A percentile compares a stretch with the other conserved stretches of the same genome.
Evolutionary conservation across 2,797 vertebrate species (phyloP).

Genomic region (Crax fasciolata): DNA sequence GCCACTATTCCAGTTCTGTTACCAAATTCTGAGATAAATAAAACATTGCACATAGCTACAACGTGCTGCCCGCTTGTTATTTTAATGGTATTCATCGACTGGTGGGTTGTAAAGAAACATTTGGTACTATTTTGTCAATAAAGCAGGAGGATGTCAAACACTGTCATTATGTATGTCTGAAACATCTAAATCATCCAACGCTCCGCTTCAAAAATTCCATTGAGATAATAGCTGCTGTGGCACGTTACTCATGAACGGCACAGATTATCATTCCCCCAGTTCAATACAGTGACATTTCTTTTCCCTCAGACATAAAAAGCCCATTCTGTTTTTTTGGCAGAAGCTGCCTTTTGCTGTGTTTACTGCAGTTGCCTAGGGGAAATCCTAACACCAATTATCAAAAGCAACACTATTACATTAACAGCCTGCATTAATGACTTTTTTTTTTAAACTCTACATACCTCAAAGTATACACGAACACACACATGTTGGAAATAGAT

Average conservation of each 20-base stretch:
- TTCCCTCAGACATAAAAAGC: constrained; percentile 42
- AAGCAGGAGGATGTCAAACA: constrained; percentile 48
- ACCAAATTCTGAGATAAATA: neutral
- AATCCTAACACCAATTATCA: constrained; percentile 66
- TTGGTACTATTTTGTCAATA: constrained; percentile 64
- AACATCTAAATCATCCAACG: constrained; percentile 22
- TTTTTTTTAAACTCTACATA: neutral
- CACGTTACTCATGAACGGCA: constrained; percentile 27
- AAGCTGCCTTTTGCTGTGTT: neutral
- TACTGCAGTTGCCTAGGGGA: constrained; percentile 69
- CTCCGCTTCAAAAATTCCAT: neutral
- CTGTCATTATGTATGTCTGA: constrained; percentile 10
- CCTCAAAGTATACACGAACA: neutral
- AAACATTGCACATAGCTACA: neutral
- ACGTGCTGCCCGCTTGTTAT: neutral
- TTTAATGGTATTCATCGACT: neutral
- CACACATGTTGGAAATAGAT: neutral
- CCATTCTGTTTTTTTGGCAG: constrained; percentile 68
- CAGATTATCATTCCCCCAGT: constrained; percentile 18
- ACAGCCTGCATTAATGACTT: constrained; percentile 1
- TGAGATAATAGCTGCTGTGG: constrained; percentile 48
- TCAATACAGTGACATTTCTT: constrained; percentile 45
- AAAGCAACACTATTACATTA: constrained; percentile 46
- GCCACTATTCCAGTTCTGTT: neutral
- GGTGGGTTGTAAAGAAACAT: constrained; percentile 31